Base-by-base conservation (phyloP, 2,888 invertebrate species). In the Drosophila monieri region DNA sequence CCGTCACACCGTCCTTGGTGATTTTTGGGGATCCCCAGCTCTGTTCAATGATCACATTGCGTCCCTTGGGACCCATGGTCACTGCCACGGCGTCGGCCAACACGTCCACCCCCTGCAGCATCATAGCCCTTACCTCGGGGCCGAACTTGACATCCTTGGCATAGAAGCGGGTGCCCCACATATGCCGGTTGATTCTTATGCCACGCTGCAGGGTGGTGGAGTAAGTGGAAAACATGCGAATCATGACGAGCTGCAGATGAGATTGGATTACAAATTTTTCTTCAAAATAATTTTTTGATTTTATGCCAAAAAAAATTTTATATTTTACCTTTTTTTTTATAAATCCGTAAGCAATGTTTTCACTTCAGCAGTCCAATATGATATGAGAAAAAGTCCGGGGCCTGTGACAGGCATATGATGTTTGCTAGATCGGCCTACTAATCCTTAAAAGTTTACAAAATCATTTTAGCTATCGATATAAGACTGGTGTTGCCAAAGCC, bases 1-100 rank as follows among this genome's bases (percentile, higher is more conserved):
- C 99, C 3, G 99, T 99, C 12, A 99, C 99, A 80, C 99, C 99
- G 92, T 99, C 99, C 93, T 99, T 99, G 57, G 99, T 99, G 89
- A 99, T 99, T 93, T 99, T 99, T 4, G 99, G 99, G 54, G 98
- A 97, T 27, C 99, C 99, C 99, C 99, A 99, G 32, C 98, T 97
- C 92, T 99, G 99, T 92, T 99, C 99, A 83, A 99, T 94, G 89
- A 99, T 98, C 9, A 99, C 99, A 92, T 99, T 99, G 85, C 99
- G 95, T 54, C 99, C 99, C 94, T 99, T 99, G 61, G 99, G 99
- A 43, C 99, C 99, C 99, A 99, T 98, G 49, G 99, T 99, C 55
- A 99, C 99, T 14, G 99, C 98, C n/a, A 99, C 99, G 47, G 99
- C 99, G 93, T 99, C 99, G 8, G 99, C 98, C 52, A 99, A 93